Conservation (phyloP, 2,888 invertebrate species). For the Acrocyrtus sp. region DNA sequence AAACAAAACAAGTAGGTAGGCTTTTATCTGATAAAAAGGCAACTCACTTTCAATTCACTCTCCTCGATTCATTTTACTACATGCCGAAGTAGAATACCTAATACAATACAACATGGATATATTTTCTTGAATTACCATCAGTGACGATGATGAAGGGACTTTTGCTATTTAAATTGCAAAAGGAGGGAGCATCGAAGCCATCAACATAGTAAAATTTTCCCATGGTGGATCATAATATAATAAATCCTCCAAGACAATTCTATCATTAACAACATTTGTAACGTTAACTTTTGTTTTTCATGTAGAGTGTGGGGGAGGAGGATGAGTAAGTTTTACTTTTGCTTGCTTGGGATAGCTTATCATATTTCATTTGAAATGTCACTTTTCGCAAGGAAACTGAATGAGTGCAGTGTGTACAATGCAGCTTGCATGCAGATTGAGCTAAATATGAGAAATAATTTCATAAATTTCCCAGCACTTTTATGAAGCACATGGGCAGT, state of each 20-base stretch:
- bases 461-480: conserved; percentile 31
- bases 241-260: not conserved
- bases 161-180: not conserved
- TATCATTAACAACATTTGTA: not conserved
- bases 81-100: conserved; percentile 11
- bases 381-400: conserved; percentile 34
- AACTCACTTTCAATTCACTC: not conserved
- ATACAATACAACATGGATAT: not conserved
- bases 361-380: conserved; percentile 13
- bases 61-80: conserved; percentile 1
- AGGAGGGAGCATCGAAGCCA: not conserved
- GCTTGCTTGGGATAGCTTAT: not conserved
- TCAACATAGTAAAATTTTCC: not conserved
- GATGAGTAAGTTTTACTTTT: conserved; percentile 7
- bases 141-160: not conserved
- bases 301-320: not conserved
- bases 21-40: not conserved
- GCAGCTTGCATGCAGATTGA: not conserved
- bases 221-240: not conserved
- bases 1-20: not conserved
- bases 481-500: conserved; percentile 27
- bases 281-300: not conserved
- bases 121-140: not conserved
- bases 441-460: conserved; percentile 26
- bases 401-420: not conserved